Evolutionary conservation across 2,888 invertebrate genomes (phyloP).

Genomic region (Boloria euphrosyne): DNA sequence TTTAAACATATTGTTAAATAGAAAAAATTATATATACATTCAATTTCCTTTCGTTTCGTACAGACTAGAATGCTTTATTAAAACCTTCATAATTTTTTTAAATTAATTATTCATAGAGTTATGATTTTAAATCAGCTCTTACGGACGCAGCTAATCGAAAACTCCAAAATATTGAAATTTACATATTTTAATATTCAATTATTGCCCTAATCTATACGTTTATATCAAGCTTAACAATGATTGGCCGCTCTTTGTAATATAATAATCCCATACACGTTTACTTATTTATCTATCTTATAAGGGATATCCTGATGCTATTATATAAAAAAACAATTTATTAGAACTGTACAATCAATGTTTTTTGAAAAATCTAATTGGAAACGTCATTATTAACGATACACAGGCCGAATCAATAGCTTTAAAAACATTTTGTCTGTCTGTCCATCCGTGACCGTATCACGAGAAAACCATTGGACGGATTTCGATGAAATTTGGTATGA

Average conservation of each 20-base stretch:
- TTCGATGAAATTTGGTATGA: too few relatives aligned
- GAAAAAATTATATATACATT: not conserved
- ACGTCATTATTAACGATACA: too few relatives aligned
- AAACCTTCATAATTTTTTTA: not conserved
- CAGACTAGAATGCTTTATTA: not conserved
- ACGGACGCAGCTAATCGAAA: slow-evolving; percentile 3
- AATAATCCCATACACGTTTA: too few relatives aligned
- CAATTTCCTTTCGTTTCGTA: not conserved
- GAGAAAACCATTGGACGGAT: too few relatives aligned
- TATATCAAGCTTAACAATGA: not conserved
- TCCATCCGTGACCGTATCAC: too few relatives aligned
- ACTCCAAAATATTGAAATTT: slow-evolving; percentile 14
- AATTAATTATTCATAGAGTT: slow-evolving; percentile 23
- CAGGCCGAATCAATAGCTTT: too few relatives aligned
- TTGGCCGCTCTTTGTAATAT: not conserved
- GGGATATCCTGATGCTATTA: too few relatives aligned
- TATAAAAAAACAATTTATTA: too few relatives aligned
- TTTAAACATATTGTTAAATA: not conserved
- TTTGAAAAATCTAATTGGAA: too few relatives aligned
- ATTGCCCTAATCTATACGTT: slow-evolving; percentile 2
- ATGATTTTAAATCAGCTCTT: slow-evolving; percentile 20
- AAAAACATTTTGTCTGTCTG: too few relatives aligned
- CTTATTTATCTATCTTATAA: too few relatives aligned
- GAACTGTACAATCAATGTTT: too few relatives aligned
- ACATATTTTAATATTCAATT: slow-evolving; percentile 27